Evolutionary conservation across 2,888 invertebrate genomes (phyloP).

Genomic region (Oithona nana): DNA sequence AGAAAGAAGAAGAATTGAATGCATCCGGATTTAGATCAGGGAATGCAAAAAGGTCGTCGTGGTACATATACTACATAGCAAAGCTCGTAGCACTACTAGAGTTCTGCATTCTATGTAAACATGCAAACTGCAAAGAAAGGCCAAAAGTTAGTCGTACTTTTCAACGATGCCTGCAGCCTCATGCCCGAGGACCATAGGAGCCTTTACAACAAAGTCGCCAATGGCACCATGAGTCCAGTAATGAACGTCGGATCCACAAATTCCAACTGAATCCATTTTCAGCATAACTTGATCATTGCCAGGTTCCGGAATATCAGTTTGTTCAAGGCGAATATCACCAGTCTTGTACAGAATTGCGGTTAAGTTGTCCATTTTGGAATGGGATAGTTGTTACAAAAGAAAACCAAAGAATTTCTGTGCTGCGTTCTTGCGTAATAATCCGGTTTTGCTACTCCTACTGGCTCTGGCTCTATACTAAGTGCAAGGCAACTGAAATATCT

Average conservation of each 20-base stretch:
- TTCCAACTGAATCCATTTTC: constrained; percentile 30
- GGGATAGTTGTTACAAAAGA: no score
- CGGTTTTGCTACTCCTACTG: no score
- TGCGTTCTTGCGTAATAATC: no score
- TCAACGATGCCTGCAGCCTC: constrained; percentile 61
- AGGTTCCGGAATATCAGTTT: not conserved
- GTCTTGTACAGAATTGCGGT: not conserved
- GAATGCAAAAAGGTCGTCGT: no score
- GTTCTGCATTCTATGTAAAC: not conserved
- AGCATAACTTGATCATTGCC: constrained; percentile 28
- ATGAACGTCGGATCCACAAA: constrained; percentile 57
- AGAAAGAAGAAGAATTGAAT: no score
- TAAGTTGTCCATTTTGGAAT: not conserved
- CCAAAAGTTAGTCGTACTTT: constrained; percentile 31
- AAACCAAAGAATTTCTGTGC: no score
- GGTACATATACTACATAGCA: no score
- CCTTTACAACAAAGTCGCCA: constrained; percentile 61
- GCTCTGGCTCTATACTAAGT: no score
- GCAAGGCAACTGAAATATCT: no score
- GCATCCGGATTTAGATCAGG: no score
- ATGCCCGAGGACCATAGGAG: constrained; percentile 88
- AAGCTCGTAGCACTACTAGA: not conserved
- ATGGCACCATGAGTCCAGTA: constrained; percentile 67
- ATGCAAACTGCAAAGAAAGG: not conserved
- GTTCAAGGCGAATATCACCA: not conserved